Evolutionary conservation across 2,797 vertebrate species (phyloP).

Genomic region (Spea hammondii): DNA sequence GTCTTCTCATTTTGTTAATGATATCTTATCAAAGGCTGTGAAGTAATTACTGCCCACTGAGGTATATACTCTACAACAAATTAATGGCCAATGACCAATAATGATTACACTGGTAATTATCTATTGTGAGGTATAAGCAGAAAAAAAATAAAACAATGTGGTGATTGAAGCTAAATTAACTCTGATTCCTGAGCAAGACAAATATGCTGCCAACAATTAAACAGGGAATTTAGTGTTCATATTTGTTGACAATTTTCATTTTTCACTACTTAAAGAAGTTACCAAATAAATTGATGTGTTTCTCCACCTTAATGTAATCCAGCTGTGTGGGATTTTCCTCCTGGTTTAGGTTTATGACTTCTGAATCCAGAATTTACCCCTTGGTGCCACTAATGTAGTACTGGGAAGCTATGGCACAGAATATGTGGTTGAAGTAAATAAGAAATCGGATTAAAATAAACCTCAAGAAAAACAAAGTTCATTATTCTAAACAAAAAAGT

Average conservation of each 20-base stretch:
- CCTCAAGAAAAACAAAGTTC: too few relatives aligned
- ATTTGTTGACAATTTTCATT: background rate
- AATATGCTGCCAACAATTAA: slow-evolving; percentile 45
- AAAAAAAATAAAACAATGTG: slow-evolving; percentile 60
- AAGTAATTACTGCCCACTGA: slow-evolving; percentile 72
- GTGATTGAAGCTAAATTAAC: slow-evolving; percentile 60
- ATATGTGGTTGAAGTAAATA: too few relatives aligned
- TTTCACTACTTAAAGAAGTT: too few relatives aligned
- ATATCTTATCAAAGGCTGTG: slow-evolving; percentile 70
- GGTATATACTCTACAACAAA: slow-evolving; percentile 70
- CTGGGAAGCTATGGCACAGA: too few relatives aligned
- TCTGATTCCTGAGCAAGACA: slow-evolving; percentile 57
- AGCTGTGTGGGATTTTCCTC: too few relatives aligned
- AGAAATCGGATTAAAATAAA: too few relatives aligned
- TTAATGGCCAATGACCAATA: slow-evolving; percentile 77
- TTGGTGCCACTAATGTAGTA: too few relatives aligned
- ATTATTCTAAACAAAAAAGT: too few relatives aligned
- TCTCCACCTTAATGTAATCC: too few relatives aligned
- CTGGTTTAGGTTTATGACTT: too few relatives aligned
- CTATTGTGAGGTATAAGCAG: slow-evolving; percentile 64
- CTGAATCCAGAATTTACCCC: too few relatives aligned
- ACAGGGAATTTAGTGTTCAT: slow-evolving; percentile 12
- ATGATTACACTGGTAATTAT: slow-evolving; percentile 70
- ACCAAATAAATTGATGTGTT: too few relatives aligned
- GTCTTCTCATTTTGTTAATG: slow-evolving; percentile 77